Base-by-base conservation (phyloP, 2,797 vertebrate genomes). In the Rhincodon typus region DNA sequence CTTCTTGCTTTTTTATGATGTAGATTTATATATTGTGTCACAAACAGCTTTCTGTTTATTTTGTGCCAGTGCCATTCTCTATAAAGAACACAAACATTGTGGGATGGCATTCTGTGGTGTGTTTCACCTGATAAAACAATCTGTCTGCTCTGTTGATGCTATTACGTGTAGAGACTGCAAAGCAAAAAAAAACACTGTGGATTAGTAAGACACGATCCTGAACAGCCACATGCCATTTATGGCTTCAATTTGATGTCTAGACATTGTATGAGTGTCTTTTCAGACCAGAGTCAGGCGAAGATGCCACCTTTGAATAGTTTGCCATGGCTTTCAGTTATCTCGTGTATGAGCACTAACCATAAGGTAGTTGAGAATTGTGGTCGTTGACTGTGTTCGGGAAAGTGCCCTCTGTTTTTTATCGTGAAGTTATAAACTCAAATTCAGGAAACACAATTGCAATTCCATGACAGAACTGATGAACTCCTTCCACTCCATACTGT, bases 141-240 rank as follows among this genome's bases (percentile, higher is more conserved):
- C 90, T 93, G 90, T 27, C 38, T 93, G 62, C 38, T 69, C n/a
- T 69, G 90, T 42, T 93, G 90, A 69, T 93, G 66, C 90, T 42
- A 93, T 42, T 93, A 93, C 90, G 90, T 93, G 90, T 38, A 23
- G 90, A 12, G 90, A 93, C 90, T 93, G 90, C 90, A 42, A 27
- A 93, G 69, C n/a, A 3, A 93, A n/a, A 38, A 90, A 27, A 69
- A 10, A 21, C 46, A 50, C 90, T 25, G 90, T 67, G 62, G 90
- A 42, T 69, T 62, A 69, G 62, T 4, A 66, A 93, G 90, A 93
- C 90, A 93, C 21, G 62, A 93, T 93, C 90, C 66, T 12, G 66
- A 67, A n/a, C 62, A 93, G 90, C 90, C 90, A 93, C 90, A 93
- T 93, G 66, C 90, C 90, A 93, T 93, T 93, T 69, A 62, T 93